Evolutionary conservation across 2,113 vertebrate species (phyloP).

Genomic region (Emydura subglobosa): DNA sequence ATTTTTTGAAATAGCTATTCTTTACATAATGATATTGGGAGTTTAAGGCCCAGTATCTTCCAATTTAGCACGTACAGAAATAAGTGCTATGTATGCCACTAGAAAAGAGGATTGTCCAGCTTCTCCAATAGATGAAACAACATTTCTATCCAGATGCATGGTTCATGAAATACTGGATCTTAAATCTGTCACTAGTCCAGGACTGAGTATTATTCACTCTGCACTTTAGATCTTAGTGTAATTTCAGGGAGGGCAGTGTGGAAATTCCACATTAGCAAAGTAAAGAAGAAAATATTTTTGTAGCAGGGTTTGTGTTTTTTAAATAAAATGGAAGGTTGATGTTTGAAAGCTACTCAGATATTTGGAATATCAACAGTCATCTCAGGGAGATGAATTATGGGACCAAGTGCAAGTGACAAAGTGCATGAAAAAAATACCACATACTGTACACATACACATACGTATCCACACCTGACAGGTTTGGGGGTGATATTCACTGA

Average conservation of each 20-base stretch:
- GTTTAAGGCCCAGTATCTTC: not conserved
- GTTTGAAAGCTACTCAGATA: not conserved
- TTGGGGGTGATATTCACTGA: not conserved
- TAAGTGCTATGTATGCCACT: not conserved
- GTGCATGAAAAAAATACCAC: not conserved
- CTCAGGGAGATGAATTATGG: not conserved
- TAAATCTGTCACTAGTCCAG: not conserved
- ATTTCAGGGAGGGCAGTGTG: not conserved
- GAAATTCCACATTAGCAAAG: not conserved
- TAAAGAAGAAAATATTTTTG: not conserved
- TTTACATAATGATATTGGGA: not conserved
- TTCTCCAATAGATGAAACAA: not conserved
- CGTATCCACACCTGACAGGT: not conserved
- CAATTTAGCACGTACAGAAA: accelerated
- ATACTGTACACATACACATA: not conserved
- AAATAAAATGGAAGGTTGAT: not conserved
- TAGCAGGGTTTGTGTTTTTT: too few relatives aligned
- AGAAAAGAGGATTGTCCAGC: not conserved
- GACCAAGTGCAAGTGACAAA: not conserved
- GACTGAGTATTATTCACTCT: not conserved
- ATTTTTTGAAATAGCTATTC: not conserved
- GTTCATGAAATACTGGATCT: not conserved
- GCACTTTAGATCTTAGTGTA: not conserved
- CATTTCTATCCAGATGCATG: not conserved
- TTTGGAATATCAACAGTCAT: not conserved